Conservation (phyloP, 2,113 vertebrate species). For the Tyto alba region DNA sequence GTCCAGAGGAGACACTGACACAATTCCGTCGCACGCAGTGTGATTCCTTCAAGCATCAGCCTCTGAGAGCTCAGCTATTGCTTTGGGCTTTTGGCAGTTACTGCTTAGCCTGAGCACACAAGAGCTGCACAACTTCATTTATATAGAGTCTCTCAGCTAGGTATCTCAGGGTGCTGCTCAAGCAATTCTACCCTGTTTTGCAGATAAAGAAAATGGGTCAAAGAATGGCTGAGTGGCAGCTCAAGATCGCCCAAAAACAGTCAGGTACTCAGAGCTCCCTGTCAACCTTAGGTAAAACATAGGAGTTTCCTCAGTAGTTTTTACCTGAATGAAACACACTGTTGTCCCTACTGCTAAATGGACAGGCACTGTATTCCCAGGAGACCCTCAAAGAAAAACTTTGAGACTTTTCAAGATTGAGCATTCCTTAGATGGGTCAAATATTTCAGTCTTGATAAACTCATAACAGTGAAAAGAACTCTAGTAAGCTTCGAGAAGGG, state of each 20-base stretch:
- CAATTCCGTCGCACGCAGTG: rapidly evolving
- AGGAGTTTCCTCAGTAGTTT: background rate
- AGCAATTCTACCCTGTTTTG: background rate
- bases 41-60: background rate
- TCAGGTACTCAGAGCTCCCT: background rate
- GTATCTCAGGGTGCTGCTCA: background rate
- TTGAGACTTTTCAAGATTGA: background rate
- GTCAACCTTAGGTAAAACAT: background rate
- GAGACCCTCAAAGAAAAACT: background rate
- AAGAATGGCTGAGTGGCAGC: background rate
- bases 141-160: background rate
- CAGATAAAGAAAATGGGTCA: background rate
- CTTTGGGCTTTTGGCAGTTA: background rate
- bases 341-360: background rate
- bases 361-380: background rate
- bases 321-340: background rate
- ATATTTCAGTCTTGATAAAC: background rate
- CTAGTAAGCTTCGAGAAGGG: background rate
- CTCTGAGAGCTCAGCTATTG: background rate
- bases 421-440: background rate
- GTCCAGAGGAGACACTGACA: background rate
- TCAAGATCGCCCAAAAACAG: background rate
- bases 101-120: background rate
- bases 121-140: background rate
- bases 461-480: background rate